Conservation (phyloP, 2,113 vertebrate species). For the Apeltes quadracus region DNA sequence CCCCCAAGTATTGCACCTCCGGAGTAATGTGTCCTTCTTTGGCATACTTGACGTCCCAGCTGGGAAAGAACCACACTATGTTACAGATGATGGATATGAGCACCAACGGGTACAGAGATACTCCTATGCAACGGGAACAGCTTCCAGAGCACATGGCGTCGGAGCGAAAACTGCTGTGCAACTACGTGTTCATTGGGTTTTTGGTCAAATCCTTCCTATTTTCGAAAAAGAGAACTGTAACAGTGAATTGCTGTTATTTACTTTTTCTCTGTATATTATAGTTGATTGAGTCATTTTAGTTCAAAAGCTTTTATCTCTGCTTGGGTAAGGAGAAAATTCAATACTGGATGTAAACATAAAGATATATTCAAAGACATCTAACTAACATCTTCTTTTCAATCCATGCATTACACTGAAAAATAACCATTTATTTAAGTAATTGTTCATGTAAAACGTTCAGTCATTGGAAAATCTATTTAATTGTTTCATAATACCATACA, state of each 20-base stretch:
- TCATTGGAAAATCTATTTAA: background rate
- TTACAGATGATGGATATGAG: conserved; percentile 79
- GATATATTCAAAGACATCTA: background rate
- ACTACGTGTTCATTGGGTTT: fast-evolving
- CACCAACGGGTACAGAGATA: conserved; percentile 74
- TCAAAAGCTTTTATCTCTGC: background rate
- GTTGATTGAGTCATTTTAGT: background rate
- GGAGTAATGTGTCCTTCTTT: conserved; percentile 68
- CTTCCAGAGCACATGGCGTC: conserved; percentile 78
- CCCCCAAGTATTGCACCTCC: conserved; percentile 82
- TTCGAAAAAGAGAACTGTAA: background rate
- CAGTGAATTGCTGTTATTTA: background rate
- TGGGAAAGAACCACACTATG: conserved; percentile 80
- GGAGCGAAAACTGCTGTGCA: conserved; percentile 8
- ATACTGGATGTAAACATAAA: background rate
- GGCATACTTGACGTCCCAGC: conserved; percentile 64
- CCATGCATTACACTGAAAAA: background rate
- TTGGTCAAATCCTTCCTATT: conserved; percentile 31
- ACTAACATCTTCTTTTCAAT: background rate
- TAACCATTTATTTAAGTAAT: background rate
- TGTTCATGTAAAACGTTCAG: background rate
- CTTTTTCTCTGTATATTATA: background rate
- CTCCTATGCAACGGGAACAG: conserved; percentile 75
- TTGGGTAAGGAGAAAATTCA: background rate
- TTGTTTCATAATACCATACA: background rate